These are phyloP conservation scores for Drosophila melanogaster DNA, from an alignment of 1,140 invertebrate species.

Conservation along the genomic window DNA sequence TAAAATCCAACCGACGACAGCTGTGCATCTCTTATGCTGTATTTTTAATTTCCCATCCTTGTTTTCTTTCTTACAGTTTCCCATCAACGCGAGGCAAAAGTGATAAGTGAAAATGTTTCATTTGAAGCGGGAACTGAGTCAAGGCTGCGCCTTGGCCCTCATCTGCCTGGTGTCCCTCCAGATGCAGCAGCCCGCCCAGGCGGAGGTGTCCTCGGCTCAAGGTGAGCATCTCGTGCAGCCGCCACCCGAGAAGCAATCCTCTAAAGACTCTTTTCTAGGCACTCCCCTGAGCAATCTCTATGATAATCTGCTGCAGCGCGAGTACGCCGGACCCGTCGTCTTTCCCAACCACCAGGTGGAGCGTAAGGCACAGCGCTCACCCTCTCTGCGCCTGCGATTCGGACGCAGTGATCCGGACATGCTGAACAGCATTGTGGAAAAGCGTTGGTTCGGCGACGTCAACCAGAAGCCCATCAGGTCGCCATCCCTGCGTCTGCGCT, in stretches of 20 bases:
- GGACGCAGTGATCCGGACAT: slow-evolving; percentile 88
- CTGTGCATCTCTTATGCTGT: neutral
- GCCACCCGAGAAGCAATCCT: neutral
- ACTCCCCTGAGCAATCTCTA: slow-evolving; percentile 73
- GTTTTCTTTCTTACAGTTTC: slow-evolving; percentile 23
- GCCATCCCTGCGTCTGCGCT: slow-evolving; percentile 87
- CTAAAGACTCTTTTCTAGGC: slow-evolving; percentile 18
- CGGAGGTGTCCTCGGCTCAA: slow-evolving; percentile 46
- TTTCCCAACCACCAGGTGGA: slow-evolving; percentile 87
- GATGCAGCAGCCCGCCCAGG: slow-evolving; percentile 38
- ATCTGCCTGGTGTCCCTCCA: slow-evolving; percentile 39
- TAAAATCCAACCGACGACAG: neutral
- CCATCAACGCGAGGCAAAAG: slow-evolving; percentile 2
- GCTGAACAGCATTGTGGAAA: slow-evolving; percentile 63
- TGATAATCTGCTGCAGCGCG: slow-evolving; percentile 79
- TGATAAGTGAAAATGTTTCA: slow-evolving; percentile 35
- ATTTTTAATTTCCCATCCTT: slow-evolving; percentile 5
- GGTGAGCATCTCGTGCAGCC: slow-evolving; percentile 17
- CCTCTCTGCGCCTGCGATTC: slow-evolving; percentile 89
- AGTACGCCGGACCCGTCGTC: slow-evolving; percentile 78
- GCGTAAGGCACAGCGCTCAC: slow-evolving; percentile 89
- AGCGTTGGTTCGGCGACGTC: slow-evolving; percentile 83
- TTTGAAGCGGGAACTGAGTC: slow-evolving; percentile 41
- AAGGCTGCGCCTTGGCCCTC: slow-evolving; percentile 51
- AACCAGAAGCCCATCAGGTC: slow-evolving; percentile 86